Evolutionary conservation across 2,113 vertebrate species (phyloP).

Genomic region (Chunga burmeisteri): DNA sequence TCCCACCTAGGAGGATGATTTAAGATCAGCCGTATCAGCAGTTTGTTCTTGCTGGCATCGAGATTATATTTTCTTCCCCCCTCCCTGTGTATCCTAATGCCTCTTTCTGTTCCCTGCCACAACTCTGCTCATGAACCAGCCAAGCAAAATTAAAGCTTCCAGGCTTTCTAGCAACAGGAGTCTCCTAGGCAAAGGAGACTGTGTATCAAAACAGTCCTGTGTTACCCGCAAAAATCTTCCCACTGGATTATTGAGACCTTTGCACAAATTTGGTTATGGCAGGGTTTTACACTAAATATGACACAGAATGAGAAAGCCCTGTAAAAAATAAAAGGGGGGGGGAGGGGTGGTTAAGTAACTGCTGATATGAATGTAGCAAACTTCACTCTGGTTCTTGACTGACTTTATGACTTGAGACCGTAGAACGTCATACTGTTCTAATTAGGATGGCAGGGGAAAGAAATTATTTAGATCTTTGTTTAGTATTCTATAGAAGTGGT

Average conservation of each 20-base stretch:
- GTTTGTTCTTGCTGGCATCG: neutral
- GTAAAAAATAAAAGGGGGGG: neutral
- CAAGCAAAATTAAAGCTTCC: neutral
- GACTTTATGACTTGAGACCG: neutral
- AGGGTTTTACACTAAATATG: neutral
- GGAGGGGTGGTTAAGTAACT: neutral
- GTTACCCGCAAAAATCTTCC: neutral
- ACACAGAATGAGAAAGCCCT: neutral
- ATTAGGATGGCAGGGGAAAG: neutral
- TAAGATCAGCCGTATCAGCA: neutral
- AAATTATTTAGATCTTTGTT: constrained; percentile 31
- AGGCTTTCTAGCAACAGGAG: neutral
- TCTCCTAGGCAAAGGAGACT: neutral
- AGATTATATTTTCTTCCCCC: neutral
- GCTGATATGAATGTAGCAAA: neutral
- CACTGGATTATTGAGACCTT: neutral
- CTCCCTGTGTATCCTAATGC: neutral
- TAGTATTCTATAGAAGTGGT: constrained; percentile 29
- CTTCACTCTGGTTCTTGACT: neutral
- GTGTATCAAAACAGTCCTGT: neutral
- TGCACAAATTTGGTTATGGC: neutral
- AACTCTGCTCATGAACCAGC: neutral
- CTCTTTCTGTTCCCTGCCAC: neutral
- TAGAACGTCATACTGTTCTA: neutral
- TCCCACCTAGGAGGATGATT: neutral